Evolutionary conservation across 35 echinoderm and acorn worm species (phyloP).

Genomic region (Holothuria glaberrima): DNA sequence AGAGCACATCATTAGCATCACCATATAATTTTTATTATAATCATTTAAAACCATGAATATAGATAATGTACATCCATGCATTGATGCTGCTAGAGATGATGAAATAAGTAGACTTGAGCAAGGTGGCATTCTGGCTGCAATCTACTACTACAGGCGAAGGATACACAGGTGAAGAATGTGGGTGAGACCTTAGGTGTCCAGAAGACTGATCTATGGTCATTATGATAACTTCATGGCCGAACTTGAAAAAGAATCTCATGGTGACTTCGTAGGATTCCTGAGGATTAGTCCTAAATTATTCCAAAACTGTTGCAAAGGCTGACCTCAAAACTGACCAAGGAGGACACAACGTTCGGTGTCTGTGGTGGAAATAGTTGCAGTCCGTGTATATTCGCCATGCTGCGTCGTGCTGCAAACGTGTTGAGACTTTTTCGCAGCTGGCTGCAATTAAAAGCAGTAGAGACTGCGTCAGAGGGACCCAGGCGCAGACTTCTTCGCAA

Average conservation of each 20-base stretch:
- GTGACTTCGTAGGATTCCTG: constrained; percentile 18
- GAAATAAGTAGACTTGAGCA: not conserved
- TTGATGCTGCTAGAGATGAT: not conserved
- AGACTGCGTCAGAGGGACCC: not conserved
- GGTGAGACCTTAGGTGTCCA: constrained; percentile 1
- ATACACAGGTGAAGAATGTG: constrained; percentile 19
- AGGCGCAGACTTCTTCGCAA: not conserved
- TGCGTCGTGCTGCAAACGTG: constrained; percentile 12
- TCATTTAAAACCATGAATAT: too few species aligned
- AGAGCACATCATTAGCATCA: too few species aligned
- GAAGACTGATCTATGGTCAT: not conserved
- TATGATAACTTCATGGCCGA: constrained; percentile 19
- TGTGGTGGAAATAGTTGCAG: too few species aligned
- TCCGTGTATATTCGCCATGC: too few species aligned
- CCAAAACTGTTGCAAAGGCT: not conserved
- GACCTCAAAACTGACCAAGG: constrained; percentile 3
- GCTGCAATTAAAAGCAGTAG: not conserved
- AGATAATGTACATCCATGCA: too few species aligned
- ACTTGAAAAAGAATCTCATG: not conserved
- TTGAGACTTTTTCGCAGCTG: not conserved
- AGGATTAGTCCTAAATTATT: not conserved
- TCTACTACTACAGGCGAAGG: not conserved
- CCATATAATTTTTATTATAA: too few species aligned
- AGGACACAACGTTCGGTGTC: not conserved
- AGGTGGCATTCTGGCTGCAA: constrained; percentile 7